Evolutionary conservation across 1,140 invertebrate genomes (phyloP).

Genomic region (Stegodyphus mimosarum): DNA sequence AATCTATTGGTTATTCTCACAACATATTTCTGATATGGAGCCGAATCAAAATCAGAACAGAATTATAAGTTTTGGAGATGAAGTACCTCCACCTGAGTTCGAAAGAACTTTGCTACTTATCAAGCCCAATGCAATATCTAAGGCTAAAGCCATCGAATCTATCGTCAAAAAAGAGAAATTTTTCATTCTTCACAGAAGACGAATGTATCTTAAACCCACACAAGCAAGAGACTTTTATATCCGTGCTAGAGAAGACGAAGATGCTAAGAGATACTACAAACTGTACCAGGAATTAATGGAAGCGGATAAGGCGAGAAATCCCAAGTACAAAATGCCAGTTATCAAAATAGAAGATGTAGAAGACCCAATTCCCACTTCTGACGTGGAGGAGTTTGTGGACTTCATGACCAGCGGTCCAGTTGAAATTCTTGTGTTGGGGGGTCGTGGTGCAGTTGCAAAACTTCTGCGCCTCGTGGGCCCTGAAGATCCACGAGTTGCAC

Average conservation of each 20-base stretch:
- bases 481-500: constrained; percentile 21
- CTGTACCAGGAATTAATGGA: constrained; percentile 16
- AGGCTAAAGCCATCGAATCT: constrained; percentile 8
- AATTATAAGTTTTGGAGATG: background rate
- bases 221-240: constrained; percentile 36
- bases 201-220: constrained; percentile 18
- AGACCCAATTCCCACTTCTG: background rate
- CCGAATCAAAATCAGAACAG: background rate
- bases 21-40: no score
- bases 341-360: background rate
- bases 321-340: background rate
- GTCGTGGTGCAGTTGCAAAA: constrained; percentile 7
- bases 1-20: no score
- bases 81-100: background rate
- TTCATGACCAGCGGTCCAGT: constrained; percentile 51
- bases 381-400: constrained; percentile 42
- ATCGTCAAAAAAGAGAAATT: constrained; percentile 6
- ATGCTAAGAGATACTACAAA: constrained; percentile 21
- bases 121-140: constrained; percentile 25
- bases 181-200: constrained; percentile 7
- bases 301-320: background rate
- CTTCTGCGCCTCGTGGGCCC: constrained; percentile 16
- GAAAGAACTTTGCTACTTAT: constrained; percentile 35
- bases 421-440: constrained; percentile 15
- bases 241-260: constrained; percentile 1